These are phyloP conservation scores for Noctua comes DNA, from an alignment of 2,888 invertebrate genomes.

Conservation along the genomic window DNA sequence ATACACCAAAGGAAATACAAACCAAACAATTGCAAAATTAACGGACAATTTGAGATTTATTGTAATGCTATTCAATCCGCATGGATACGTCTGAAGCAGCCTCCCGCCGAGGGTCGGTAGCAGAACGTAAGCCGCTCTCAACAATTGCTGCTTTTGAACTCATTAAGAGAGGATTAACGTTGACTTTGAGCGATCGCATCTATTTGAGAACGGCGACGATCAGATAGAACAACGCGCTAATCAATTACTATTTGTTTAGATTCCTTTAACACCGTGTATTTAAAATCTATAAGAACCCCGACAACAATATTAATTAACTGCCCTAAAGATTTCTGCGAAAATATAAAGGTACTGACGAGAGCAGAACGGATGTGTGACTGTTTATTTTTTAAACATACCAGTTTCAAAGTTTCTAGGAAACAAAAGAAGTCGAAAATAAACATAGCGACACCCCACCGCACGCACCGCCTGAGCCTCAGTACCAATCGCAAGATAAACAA, in stretches of 20 bases:
- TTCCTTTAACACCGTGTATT: conserved; percentile 72
- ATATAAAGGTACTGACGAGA: conserved; percentile 24
- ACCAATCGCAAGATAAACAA: conserved; percentile 69
- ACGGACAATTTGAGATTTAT: conserved; percentile 31
- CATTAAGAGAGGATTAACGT: conserved; percentile 86
- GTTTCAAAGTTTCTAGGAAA: conserved; percentile 54
- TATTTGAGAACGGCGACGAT: conserved; percentile 77
- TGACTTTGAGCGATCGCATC: conserved; percentile 86
- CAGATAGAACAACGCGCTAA: conserved; percentile 78
- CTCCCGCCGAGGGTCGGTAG: conserved; percentile 64
- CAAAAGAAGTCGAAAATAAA: conserved; percentile 62
- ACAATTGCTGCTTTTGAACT: conserved; percentile 87
- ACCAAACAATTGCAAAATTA: conserved; percentile 24
- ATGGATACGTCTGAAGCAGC: conserved; percentile 49
- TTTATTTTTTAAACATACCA: conserved; percentile 48
- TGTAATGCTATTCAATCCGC: conserved; percentile 47
- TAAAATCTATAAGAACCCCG: conserved; percentile 66
- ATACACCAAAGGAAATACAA: conserved; percentile 21
- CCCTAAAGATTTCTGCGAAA: conserved; percentile 38
- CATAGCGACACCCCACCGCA: conserved; percentile 58
- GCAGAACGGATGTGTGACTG: conserved; percentile 51
- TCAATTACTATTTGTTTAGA: conserved; percentile 80
- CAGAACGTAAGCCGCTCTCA: conserved; percentile 74
- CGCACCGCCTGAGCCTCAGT: conserved; percentile 61
- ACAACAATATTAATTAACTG: conserved; percentile 23